Evolutionary conservation across 53 echinoderm and acorn worm genomes (phyloP), one percentile per base, ranked within the genome.

Genomic region (Paelopatides confundens): DNA sequence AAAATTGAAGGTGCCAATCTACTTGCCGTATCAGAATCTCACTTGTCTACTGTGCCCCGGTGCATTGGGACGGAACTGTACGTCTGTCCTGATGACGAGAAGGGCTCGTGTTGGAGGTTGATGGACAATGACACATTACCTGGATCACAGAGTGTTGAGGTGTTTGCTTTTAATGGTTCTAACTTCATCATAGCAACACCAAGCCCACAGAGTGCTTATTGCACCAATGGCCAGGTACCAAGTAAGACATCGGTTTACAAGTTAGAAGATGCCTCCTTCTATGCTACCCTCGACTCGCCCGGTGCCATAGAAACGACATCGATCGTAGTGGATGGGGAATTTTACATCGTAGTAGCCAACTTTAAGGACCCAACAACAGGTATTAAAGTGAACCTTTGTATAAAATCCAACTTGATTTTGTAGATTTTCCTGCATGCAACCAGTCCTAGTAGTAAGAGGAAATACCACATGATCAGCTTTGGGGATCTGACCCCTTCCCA

Each of bases 141-240:
- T 1, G 79, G 79, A 27, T 79, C 79, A 43, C 30, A 48, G 6
- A 79, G 79, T 31, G 31, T 50, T 15, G 79, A 79, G 79, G 52
- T 79, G 31, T 79, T 52, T 32, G 31, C 21, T 53, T 79, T 30
- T 47, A 79, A 79, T 32, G 53, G 79, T 52, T 52, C 79, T 47
- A 79, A 52, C 31, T 79, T 79, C 18, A 28, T 79, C 79, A 53
- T 79, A 47, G 32, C 54, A 18, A 79, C 79, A 0, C 79, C 79
- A 28, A 79, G 79, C 18, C 14, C 30, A n/a, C 79, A 79, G 79
- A 79, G 51, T 53, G 51, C 54, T 0, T 79, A 51, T 8, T 79
- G 79, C 21, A 0, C 79, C 17, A 31, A 79, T 24, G 27, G 21
- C 21, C 14, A 10, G 32, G 32, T 28, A 26, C 14, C 54, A 1